A percentile compares a stretch with the other conserved stretches of the same genome.
These are phyloP conservation scores for Zaprionus lachaisei DNA, from an alignment of 1,140 invertebrate species.

Conservation along the genomic window DNA sequence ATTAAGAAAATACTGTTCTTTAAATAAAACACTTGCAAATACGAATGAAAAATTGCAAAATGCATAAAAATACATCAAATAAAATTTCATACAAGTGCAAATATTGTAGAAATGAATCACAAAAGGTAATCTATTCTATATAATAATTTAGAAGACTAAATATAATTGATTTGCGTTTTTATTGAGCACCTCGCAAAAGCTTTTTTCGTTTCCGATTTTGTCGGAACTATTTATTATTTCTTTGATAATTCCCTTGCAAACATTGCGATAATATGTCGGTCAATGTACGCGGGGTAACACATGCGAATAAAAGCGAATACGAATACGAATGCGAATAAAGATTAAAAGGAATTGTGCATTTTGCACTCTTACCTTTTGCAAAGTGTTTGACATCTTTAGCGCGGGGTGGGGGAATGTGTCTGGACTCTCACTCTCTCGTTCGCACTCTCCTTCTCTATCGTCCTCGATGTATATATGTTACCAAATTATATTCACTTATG, in stretches of 20 bases:
- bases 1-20: background rate
- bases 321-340: background rate
- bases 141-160: background rate
- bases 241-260: background rate
- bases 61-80: background rate
- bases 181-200: background rate
- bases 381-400: conserved; percentile 56
- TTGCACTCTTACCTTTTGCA: conserved; percentile 63
- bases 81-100: background rate
- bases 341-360: conserved; percentile 9
- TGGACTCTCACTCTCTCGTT: conserved; percentile 20
- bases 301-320: conserved; percentile 4
- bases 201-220: background rate
- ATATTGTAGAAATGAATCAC: too few species aligned
- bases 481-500: conserved; percentile 4
- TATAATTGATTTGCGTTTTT: background rate
- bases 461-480: conserved; percentile 5
- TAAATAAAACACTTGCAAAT: background rate
- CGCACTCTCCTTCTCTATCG: conserved; percentile 1
- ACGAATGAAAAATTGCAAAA: background rate
- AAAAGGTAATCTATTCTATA: too few species aligned
- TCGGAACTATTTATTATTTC: conserved; percentile 2
- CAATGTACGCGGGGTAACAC: conserved; percentile 24
- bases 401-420: background rate
- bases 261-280: conserved; percentile 20